Evolutionary conservation across 2,113 vertebrate species (phyloP), one percentile per base, ranked within the genome.

Genomic region (Turdus rufiventris): DNA sequence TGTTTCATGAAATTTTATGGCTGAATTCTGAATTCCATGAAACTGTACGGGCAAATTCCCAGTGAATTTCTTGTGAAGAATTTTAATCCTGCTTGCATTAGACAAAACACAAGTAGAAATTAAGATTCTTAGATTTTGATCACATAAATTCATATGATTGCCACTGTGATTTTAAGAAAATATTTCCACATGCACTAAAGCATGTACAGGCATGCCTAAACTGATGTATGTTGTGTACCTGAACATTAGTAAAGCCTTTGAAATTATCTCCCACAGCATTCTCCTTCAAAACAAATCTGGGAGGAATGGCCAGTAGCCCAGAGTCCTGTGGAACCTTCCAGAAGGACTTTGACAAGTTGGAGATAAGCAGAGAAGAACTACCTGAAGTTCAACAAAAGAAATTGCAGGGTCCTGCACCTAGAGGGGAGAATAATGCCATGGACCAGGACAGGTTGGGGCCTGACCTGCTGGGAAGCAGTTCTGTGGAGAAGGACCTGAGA

Each of bases 181-280:
- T 10, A 2, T 18, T 79, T 72, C 36, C 12, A 29, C 29, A 26
- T 38, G 7, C 23, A 24, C 16, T 60, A 17, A 56, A 51, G 12
- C 5, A 4, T 12, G 6, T 12, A 67, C 29, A 15, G 19, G 6
- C 19, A 25, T 25, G 19, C 15, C 25, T 67, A 71, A 43, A 34
- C 7, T 33, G 43, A 75, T 54, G 21, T 15, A 24, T 0, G 0
- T 2, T 57, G 26, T 10, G 3, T 50, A 28, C 15, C 4, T 28
- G 33, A 80, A 28, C 4, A 19, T 73, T 14, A 33, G 8, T 28
- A 65, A 36, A 43, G 8, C 8, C 12, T 43, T 73, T n/a, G 15
- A 36, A 48, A 51, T 51, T 14, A 43, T 10, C 12, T 58, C 8
- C 36, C 51, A 43, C 10, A 58, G 1, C 21, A 73, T 36, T 66